A percentile compares a stretch with the other conserved stretches of the same genome.
Conservation (phyloP, 2,797 vertebrate genomes). For the Acipenser transmontanus region DNA sequence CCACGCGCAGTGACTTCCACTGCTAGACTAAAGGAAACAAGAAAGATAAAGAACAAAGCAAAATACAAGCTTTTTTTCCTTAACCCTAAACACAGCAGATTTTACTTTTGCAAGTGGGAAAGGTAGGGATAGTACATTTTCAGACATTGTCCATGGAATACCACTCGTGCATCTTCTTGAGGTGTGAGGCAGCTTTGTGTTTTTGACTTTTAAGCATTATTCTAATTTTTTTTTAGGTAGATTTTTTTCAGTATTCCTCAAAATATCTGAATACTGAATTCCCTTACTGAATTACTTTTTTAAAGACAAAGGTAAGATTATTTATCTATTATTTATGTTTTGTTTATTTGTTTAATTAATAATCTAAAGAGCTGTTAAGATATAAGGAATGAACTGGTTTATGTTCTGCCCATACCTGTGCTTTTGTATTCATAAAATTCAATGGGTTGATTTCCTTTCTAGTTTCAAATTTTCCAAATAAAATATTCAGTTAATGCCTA, state of each 20-base stretch:
- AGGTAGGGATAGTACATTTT: not conserved
- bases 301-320: not conserved
- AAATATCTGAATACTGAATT: not conserved
- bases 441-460: too few relatives aligned
- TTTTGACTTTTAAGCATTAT: not conserved
- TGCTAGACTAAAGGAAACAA: not conserved
- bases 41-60: not conserved
- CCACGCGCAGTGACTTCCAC: not conserved
- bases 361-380: not conserved
- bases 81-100: not conserved
- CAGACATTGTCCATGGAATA: not conserved
- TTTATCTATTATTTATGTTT: not conserved
- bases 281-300: not conserved
- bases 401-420: too few relatives aligned
- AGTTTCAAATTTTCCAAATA: too few relatives aligned
- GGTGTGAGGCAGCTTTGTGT: not conserved
- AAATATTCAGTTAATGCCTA: too few relatives aligned
- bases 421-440: too few relatives aligned
- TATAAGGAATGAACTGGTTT: too few relatives aligned
- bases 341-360: not conserved
- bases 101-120: not conserved
- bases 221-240: too few relatives aligned
- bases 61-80: not conserved
- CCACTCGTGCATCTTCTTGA: not conserved
- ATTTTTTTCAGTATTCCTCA: not conserved